Evolutionary conservation across 2,113 vertebrate genomes (phyloP).

Genomic region (Benitochromis conjunctus): DNA sequence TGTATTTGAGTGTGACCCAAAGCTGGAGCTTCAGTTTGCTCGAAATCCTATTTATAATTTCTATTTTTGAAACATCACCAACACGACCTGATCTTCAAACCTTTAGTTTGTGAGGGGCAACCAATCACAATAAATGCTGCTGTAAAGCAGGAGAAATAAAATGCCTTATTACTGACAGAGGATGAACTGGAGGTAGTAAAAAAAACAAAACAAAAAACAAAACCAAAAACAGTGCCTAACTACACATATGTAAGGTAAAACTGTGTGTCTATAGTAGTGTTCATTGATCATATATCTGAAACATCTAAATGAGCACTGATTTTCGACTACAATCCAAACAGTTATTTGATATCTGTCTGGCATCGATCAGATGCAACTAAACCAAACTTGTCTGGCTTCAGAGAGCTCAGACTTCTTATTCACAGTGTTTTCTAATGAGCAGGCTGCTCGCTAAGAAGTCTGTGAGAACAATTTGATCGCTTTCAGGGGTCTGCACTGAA

Average conservation of each 20-base stretch:
- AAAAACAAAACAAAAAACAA: background rate
- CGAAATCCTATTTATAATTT: background rate
- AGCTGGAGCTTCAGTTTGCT: background rate
- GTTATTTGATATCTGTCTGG: background rate
- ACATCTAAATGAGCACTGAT: background rate
- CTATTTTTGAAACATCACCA: background rate
- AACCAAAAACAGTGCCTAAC: accelerated
- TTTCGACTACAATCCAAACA: background rate
- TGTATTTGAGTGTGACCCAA: background rate
- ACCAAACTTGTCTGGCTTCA: background rate
- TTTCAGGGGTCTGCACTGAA: background rate
- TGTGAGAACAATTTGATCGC: background rate
- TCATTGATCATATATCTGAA: background rate
- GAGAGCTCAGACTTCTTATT: background rate
- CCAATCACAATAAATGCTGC: background rate
- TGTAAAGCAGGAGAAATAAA: accelerated
- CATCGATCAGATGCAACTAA: background rate
- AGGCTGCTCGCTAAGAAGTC: background rate
- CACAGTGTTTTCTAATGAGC: background rate
- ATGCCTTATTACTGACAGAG: background rate
- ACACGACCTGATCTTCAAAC: background rate
- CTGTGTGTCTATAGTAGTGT: background rate
- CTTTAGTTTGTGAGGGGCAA: background rate
- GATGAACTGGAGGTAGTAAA: background rate
- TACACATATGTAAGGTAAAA: background rate